Conservation (phyloP, 2,113 vertebrate genomes). For the Chamaea fasciata region DNA sequence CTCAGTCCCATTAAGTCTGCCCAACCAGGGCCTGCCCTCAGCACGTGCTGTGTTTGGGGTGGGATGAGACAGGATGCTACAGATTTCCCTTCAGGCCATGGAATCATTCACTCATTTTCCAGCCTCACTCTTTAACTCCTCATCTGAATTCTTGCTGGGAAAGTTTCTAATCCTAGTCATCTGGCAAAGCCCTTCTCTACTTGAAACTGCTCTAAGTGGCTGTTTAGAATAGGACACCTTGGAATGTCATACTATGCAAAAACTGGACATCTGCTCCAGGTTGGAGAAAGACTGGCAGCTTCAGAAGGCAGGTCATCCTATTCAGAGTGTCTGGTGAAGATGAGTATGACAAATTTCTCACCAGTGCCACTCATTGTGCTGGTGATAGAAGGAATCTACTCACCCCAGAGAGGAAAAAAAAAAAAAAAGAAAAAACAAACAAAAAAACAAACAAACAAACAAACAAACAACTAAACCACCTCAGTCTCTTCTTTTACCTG, state of each 20-base stretch:
- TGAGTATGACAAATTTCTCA: neutral
- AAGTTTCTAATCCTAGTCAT: neutral
- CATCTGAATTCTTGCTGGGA: neutral
- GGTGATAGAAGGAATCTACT: neutral
- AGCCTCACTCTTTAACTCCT: neutral
- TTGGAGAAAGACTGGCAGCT: neutral
- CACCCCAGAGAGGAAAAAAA: accelerated
- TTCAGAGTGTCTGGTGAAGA: neutral
- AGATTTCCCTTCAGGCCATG: neutral
- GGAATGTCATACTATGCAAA: neutral
- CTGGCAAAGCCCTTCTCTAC: neutral
- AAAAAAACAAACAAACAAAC: too few relatives aligned
- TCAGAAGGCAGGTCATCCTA: neutral
- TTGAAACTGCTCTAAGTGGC: neutral
- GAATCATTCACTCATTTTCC: neutral
- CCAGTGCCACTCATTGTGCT: neutral
- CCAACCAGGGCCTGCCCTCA: neutral
- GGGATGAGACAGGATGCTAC: neutral
- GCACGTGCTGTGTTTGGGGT: neutral
- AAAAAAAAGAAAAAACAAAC: too few relatives aligned
- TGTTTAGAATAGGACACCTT: neutral
- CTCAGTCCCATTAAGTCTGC: neutral
- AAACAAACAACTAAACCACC: too few relatives aligned
- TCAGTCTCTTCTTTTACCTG: neutral
- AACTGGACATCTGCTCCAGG: neutral